Evolutionary conservation across 2,797 vertebrate genomes (phyloP).

Genomic region (Cyclopterus lumpus): DNA sequence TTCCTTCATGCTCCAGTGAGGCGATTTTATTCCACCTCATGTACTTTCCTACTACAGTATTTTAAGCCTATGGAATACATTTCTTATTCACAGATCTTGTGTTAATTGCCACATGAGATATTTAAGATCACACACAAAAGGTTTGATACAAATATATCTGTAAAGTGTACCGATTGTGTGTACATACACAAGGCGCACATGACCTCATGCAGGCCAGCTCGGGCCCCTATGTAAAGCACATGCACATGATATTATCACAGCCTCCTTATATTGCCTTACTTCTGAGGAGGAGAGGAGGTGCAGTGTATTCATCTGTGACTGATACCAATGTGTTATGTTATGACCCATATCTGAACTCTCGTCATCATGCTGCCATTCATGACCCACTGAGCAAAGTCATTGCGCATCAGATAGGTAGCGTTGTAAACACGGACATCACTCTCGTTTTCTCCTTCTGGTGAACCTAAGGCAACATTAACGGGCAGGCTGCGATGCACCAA

Average conservation of each 20-base stretch:
- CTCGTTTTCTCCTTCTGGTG: conserved; percentile 3
- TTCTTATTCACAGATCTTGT: background rate
- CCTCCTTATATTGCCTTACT: background rate
- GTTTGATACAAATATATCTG: background rate
- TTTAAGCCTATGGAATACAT: background rate
- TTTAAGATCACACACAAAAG: background rate
- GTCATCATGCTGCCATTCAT: conserved; percentile 16
- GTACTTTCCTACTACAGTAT: background rate
- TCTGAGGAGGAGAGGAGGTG: background rate
- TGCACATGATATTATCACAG: background rate
- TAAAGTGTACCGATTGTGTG: background rate
- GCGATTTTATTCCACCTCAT: background rate
- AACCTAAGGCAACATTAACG: background rate
- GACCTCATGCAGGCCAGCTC: background rate
- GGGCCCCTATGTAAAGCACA: background rate
- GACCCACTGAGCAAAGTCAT: conserved; percentile 10
- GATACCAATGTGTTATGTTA: conserved; percentile 9
- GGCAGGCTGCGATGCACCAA: conserved; percentile 8
- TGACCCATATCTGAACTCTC: conserved; percentile 34
- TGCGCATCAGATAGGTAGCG: background rate
- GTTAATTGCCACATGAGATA: background rate
- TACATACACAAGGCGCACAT: background rate
- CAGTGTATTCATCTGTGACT: conserved; percentile 43
- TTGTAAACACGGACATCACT: conserved; percentile 16
- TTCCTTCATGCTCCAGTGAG: background rate